Conservation (phyloP, 1,140 invertebrate species). For the silkworm (Bombyx mori) region ASM3026992v2 NC_085120.1:2367501-2368000, state of each 20-base stretch:
- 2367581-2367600: constrained; percentile 89
- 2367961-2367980: too few species aligned
- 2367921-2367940: too few species aligned
- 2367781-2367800: constrained; percentile 77
- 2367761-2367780: constrained; percentile 90
- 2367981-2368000: too few species aligned
- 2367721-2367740: constrained; percentile 89
- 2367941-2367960: too few species aligned
- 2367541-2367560: constrained; percentile 92
- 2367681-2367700: constrained; percentile 65
- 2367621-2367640: constrained; percentile 91
- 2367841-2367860: constrained; percentile 94
- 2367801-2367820: constrained; percentile 70
- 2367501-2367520: constrained; percentile 78
- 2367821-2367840: constrained; percentile 91
- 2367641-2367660: constrained; percentile 82
- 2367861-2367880: constrained; percentile 83
- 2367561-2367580: constrained; percentile 89
- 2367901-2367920: too few species aligned
- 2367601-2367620: constrained; percentile 95
- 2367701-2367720: constrained; percentile 77
- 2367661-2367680: constrained; percentile 93
- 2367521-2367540: constrained; percentile 90
- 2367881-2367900: too few species aligned
- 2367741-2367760: constrained; percentile 89